phyloP scores from a whole-genome alignment of 2,113 vertebrate genomes.

The Pelmatolapia mariae region DNA sequence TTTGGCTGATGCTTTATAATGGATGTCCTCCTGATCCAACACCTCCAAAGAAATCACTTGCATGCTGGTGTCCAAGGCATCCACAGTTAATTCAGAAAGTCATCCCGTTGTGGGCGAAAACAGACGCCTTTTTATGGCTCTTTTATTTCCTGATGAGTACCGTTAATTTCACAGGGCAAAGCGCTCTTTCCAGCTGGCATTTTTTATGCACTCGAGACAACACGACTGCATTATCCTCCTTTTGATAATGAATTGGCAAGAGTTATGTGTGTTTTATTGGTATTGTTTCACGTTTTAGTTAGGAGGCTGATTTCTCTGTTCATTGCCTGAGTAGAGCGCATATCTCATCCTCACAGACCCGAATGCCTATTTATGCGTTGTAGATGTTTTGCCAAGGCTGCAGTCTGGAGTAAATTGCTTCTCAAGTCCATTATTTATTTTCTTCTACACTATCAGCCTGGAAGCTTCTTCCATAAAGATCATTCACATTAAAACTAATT shows the following conservation, averaged over 20 bases:
- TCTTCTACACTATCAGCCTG: conserved; percentile 33
- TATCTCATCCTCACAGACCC: conserved; percentile 57
- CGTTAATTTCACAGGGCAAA: conserved; percentile 26
- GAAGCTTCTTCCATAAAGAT: conserved; percentile 51
- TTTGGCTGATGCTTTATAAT: not conserved
- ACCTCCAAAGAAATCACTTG: not conserved
- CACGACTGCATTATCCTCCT: conserved; percentile 18
- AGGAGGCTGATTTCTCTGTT: not conserved
- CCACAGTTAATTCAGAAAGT: conserved; percentile 2
- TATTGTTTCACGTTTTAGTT: conserved; percentile 42
- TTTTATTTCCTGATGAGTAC: conserved; percentile 39
- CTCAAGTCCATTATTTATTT: conserved; percentile 47
- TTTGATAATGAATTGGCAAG: conserved; percentile 39
- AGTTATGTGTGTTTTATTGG: conserved; percentile 41
- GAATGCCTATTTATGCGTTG: conserved; percentile 24
- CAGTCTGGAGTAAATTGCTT: conserved; percentile 25
- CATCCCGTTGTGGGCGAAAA: not conserved
- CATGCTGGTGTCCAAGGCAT: not conserved
- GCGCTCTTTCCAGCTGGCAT: conserved; percentile 9
- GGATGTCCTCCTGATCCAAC: not conserved
- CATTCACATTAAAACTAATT: conserved; percentile 59
- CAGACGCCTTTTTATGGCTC: conserved; percentile 15
- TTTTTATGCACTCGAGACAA: conserved; percentile 26
- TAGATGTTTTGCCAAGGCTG: conserved; percentile 41
- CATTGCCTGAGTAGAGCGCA: not conserved